phyloP scores from a whole-genome alignment of 2,113 vertebrate species.

The Lepisosteus oculatus region DNA sequence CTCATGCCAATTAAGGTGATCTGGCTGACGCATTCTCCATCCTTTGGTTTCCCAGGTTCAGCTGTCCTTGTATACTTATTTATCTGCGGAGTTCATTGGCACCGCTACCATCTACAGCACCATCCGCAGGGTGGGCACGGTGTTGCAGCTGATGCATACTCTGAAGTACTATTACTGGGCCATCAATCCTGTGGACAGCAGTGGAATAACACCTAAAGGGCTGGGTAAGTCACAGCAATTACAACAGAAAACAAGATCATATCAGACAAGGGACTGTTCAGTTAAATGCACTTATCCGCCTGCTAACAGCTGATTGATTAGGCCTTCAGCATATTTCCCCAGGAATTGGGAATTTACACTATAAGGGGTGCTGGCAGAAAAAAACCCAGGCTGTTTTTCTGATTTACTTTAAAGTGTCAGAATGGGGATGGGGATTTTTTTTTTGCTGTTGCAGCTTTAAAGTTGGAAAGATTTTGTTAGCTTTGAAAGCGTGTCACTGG shows the following conservation, averaged over 20 bases:
- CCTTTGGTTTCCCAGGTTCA: constrained; percentile 73
- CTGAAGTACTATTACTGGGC: constrained; percentile 98
- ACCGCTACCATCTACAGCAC: constrained; percentile 92
- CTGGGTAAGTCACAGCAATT: constrained; percentile 71
- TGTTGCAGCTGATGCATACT: constrained; percentile 91
- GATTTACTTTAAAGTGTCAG: not conserved
- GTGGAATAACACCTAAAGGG: constrained; percentile 83
- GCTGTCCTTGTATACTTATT: constrained; percentile 88
- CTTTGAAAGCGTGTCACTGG: constrained; percentile 3
- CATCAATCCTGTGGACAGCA: constrained; percentile 81
- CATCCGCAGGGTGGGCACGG: constrained; percentile 90
- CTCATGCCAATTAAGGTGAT: no score
- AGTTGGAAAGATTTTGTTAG: constrained; percentile 5
- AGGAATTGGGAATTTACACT: no score
- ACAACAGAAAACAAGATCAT: not conserved
- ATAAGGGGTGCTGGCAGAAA: no score
- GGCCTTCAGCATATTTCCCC: no score
- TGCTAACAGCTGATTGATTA: no score
- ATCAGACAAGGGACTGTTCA: no score
- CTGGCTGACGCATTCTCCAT: no score
- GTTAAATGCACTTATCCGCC: no score
- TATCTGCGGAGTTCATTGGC: constrained; percentile 94
- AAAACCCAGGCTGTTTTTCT: no score
- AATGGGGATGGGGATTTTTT: not conserved
- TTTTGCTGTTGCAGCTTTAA: not conserved